Evolutionary conservation across 2,797 vertebrate species (phyloP), one percentile per base, ranked within the genome.

Genomic region (Trachops cirrhosus): DNA sequence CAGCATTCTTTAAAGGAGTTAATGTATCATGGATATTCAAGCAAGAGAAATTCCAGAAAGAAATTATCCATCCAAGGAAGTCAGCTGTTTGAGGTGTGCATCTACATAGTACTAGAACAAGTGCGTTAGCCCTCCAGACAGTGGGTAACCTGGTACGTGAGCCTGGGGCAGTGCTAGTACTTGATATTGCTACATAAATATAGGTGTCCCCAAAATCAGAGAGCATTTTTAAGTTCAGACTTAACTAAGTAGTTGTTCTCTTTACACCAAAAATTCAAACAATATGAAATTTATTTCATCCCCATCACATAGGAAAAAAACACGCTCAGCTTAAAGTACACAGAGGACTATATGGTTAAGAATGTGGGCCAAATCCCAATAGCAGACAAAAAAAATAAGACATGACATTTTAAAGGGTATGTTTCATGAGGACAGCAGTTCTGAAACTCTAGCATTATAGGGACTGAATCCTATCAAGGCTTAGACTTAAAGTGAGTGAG

Each of bases 31-130:
- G 97, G 97, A 97, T 97, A 97, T 97, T 98, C 97, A 0, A 98
- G 97, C 97, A 98, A 97, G 98, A 98, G 98, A 98, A 98, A 98
- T 98, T 98, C 98, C 97, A 97, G 98, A 98, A 97, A 98, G 97
- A 98, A 98, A 98, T 98, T 98, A 98, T 97, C 97, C 98, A 96
- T 93, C 96, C 26, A 73, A 97, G 97, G 97, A 97, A 87, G 97
- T 97, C 97, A 97, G 94, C 91, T 97, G 96, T 97, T 98, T 95
- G 89, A 97, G 96, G 96, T 97, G 44, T 93, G 91, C 95, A 96
- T 78, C 52, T 95, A 95, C 8, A 37, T 92, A 98, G 97, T 97
- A 97, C 75, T 97, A 96, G 21, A 97, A 97, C 98, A 96, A 97
- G 74, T 39, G 54, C 96, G 64, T 94, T 98, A 97, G 98, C 29